phyloP scores from a whole-genome alignment of 2,113 vertebrate species.

The Chelonoidis abingdonii region DNA sequence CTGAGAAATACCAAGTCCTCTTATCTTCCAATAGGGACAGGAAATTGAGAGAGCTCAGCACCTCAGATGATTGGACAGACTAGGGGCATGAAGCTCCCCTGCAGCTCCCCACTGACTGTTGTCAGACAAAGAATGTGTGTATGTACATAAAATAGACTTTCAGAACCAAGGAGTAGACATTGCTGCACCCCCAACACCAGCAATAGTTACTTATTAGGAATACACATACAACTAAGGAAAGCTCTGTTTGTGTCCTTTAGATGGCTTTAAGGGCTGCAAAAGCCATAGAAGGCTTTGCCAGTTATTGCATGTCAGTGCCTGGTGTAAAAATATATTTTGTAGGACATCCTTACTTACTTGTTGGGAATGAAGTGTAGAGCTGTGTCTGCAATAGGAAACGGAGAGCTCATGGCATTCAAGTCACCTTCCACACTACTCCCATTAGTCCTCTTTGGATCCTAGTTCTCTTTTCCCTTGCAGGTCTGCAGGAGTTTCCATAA shows the following conservation, averaged over 20 bases:
- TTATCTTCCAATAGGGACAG: background rate
- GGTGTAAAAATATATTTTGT: background rate
- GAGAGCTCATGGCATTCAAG: rapidly evolving
- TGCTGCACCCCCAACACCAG: background rate
- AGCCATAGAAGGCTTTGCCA: background rate
- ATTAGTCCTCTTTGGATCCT: rapidly evolving
- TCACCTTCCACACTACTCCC: rapidly evolving
- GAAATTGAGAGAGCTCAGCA: background rate
- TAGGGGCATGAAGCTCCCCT: background rate
- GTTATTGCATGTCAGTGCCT: background rate
- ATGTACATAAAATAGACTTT: background rate
- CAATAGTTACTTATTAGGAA: background rate
- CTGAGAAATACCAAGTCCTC: background rate
- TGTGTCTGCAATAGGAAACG: background rate
- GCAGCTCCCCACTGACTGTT: background rate
- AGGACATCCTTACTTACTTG: background rate
- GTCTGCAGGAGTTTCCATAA: background rate
- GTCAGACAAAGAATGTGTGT: background rate
- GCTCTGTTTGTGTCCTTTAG: background rate
- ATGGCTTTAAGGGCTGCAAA: background rate
- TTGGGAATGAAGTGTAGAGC: background rate
- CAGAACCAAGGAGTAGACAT: background rate
- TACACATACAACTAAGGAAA: background rate
- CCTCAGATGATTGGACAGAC: rapidly evolving
- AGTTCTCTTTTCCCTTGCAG: background rate